A percentile compares a stretch with the other conserved stretches of the same genome.
These are phyloP conservation scores for Capitulum mitella DNA, from an alignment of 2,888 invertebrate species.

Conservation along the genomic window DNA sequence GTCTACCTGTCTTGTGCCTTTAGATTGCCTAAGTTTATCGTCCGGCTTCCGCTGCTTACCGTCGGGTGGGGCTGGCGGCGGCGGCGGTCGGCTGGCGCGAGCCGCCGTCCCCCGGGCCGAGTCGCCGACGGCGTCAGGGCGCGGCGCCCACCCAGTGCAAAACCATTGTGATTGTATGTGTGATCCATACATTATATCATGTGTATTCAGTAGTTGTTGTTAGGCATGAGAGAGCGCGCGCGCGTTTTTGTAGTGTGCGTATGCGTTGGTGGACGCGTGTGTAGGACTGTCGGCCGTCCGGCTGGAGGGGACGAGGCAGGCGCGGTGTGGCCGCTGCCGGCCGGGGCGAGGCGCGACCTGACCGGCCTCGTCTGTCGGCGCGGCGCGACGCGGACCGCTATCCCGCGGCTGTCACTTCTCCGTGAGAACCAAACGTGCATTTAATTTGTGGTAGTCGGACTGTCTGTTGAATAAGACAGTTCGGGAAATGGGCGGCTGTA, in stretches of 20 bases:
- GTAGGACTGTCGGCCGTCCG: not conserved
- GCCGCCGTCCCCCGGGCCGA: not conserved
- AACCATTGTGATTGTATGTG: slow-evolving; percentile 17
- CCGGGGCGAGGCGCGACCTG: not conserved
- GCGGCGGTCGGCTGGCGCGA: not conserved
- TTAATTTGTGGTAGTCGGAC: not conserved
- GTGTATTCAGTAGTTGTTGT: not conserved
- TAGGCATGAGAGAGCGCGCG: not conserved
- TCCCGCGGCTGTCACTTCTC: not conserved
- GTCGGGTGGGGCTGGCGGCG: not conserved
- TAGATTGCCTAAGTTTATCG: slow-evolving; percentile 11
- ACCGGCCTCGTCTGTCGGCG: not conserved
- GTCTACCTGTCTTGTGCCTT: slow-evolving; percentile 14
- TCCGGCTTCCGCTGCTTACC: not conserved
- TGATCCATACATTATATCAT: slow-evolving; percentile 20
- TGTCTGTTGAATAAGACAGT: no score
- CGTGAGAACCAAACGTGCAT: not conserved
- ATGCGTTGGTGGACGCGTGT: not conserved
- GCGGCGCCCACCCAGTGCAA: not conserved
- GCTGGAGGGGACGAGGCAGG: not conserved
- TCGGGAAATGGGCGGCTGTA: no score
- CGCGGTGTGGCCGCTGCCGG: not conserved
- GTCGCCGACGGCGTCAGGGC: not conserved
- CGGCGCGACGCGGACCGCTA: not conserved
- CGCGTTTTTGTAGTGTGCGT: not conserved